A percentile compares a stretch with the other conserved stretches of the same genome.
phyloP scores from a whole-genome alignment of 2,113 vertebrate genomes.

The Leiothrix lutea region DNA sequence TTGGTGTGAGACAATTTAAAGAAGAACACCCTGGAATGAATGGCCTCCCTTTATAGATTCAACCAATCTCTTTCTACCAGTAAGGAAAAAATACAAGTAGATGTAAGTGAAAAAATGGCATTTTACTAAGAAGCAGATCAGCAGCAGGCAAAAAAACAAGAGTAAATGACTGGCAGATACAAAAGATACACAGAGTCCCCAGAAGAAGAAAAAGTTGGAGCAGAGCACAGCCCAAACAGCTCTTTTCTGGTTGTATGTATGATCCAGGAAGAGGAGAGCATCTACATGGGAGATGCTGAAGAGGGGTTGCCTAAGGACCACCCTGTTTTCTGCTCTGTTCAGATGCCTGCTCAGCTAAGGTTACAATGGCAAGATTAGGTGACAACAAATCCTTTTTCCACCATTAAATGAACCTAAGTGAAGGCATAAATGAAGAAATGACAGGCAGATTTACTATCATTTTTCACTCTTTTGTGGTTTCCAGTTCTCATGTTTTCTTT shows the following conservation, averaged over 20 bases:
- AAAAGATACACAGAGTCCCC: neutral
- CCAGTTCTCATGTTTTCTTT: neutral
- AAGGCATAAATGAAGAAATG: neutral
- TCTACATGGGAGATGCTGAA: neutral
- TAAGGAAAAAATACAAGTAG: accelerated
- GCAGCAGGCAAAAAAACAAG: neutral
- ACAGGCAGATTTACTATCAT: neutral
- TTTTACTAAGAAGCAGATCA: neutral
- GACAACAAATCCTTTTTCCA: slow-evolving; percentile 6
- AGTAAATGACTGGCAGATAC: neutral
- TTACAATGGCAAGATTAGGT: neutral
- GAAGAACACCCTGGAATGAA: neutral
- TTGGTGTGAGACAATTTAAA: neutral
- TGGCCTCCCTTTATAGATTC: too few relatives aligned
- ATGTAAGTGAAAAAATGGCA: neutral
- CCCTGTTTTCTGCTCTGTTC: neutral
- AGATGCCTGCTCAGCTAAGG: neutral
- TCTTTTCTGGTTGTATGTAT: neutral
- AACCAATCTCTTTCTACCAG: neutral
- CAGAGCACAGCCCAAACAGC: neutral
- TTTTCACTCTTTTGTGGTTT: neutral
- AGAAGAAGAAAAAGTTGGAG: neutral
- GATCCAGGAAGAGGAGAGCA: neutral
- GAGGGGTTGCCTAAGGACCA: neutral
- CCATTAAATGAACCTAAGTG: neutral